A percentile compares a stretch with the other conserved stretches of the same genome.
Conservation (phyloP, 2,888 invertebrate species). For the Cataglyphis cursor region DNA sequence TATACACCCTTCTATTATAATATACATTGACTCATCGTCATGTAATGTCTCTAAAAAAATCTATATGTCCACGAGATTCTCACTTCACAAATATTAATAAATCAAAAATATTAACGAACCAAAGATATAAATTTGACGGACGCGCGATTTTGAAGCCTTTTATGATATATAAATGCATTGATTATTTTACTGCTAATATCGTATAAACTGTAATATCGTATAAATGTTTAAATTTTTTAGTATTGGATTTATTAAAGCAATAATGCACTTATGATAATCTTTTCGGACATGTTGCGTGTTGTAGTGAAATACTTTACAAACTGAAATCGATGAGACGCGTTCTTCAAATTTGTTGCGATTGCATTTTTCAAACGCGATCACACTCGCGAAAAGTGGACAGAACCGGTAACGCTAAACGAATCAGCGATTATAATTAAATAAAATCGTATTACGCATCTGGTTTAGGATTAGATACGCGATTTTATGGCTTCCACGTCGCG, state of each 20-base stretch:
- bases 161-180: background rate
- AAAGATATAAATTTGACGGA: conserved; percentile 15
- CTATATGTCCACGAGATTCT: background rate
- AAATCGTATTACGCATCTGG: conserved; percentile 10
- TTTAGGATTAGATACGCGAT: conserved; percentile 11
- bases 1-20: conserved; percentile 26
- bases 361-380: background rate
- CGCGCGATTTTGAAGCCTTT: background rate
- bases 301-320: background rate
- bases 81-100: conserved; percentile 4
- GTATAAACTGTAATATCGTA: background rate
- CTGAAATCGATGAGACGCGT: background rate
- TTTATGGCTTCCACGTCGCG: conserved; percentile 24
- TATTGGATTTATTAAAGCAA: background rate
- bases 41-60: conserved; percentile 5
- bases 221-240: conserved; percentile 3
- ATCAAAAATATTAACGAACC: conserved; percentile 23
- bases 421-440: conserved; percentile 39
- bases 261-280: background rate
- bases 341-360: background rate
- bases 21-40: conserved; percentile 5
- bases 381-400: background rate
- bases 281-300: background rate
- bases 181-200: background rate
- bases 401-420: conserved; percentile 26